A percentile compares a stretch with the other conserved stretches of the same genome.
Evolutionary conservation across 2,888 invertebrate genomes (phyloP).

Genomic region (Atrina japonica): DNA sequence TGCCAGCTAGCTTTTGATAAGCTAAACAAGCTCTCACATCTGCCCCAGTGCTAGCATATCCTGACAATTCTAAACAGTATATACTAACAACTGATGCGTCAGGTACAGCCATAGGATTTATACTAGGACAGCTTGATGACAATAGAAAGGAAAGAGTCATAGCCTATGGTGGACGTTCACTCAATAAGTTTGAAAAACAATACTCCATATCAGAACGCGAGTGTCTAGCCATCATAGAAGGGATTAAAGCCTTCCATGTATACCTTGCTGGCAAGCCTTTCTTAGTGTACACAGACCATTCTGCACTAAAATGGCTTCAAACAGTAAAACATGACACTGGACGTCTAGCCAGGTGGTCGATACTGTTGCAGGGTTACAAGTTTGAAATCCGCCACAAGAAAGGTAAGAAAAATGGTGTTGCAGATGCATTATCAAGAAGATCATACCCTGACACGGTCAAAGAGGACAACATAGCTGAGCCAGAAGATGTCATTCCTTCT

Average conservation of each 20-base stretch:
- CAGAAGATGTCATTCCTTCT: constrained; percentile 1
- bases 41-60: constrained; percentile 25
- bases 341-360: constrained; percentile 16
- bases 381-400: constrained; percentile 6
- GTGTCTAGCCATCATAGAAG: constrained; percentile 20
- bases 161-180: constrained; percentile 15
- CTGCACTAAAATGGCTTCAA: constrained; percentile 21
- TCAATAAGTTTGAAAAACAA: constrained; percentile 3
- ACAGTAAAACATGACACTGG: constrained; percentile 16
- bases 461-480: no score
- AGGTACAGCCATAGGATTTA: constrained; percentile 43
- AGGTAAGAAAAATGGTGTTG: constrained; percentile 15
- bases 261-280: constrained; percentile 15
- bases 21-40: constrained; percentile 22
- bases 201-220: constrained; percentile 10
- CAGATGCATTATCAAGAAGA: no score
- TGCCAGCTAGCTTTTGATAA: constrained; percentile 31
- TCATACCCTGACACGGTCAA: no score
- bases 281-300: constrained; percentile 23
- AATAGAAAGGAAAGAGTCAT: constrained; percentile 35
- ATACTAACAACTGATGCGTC: constrained; percentile 33
- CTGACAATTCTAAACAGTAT: constrained; percentile 14
- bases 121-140: constrained; percentile 47
- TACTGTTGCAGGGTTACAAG: constrained; percentile 11
- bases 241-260: constrained; percentile 13